Evolutionary conservation across 2,113 vertebrate genomes (phyloP), one percentile per base, ranked within the genome.

Genomic region (Channa maculata): DNA sequence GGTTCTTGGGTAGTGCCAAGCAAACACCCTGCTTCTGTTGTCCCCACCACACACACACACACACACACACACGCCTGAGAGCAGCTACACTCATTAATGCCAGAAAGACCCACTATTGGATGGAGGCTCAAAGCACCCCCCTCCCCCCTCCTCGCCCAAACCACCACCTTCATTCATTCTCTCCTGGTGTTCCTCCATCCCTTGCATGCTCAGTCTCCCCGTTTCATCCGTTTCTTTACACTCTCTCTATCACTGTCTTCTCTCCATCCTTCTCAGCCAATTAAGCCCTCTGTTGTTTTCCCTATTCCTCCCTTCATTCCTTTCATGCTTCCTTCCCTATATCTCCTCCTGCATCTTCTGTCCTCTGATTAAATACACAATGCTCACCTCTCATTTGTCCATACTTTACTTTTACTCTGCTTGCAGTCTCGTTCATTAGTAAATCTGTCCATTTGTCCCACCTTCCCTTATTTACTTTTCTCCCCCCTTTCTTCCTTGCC

Each of bases 81-180:
- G 81, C 83, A 81, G 78, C 85, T 84, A 83, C 87, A 84, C 92
- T 95, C 90, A 93, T 94, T 94, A 93, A 85, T 83, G 89, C 87
- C 78, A 87, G 79, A 10, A 79, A 92, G 90, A 88, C 81, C 85
- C 63, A 52, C 88, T 88, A 82, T 84, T 89, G 87, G 90, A 92
- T 84, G 85, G 83, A 89, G 89, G 75, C 90, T 79, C 89, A 89
- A 86, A 88, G 81, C 87, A 54, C 15, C 75, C 36, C 58, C 33
- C 70, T 64, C 14, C 15, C 38, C 78, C 53, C 46, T 38, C 61
- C 54, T 15, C 68, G 1, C 24, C 24, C 24, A 24, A 24, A 24
- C 24, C 24, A 24, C 24, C 24, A 24, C 24, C 24, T 12, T 73
- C 77, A 75, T 65, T 76, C 68, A 55, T 59, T 77, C 59, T 54